These are phyloP conservation scores for Distichodus sexfasciatus DNA, from an alignment of 2,797 vertebrate species.

Conservation along the genomic window DNA sequence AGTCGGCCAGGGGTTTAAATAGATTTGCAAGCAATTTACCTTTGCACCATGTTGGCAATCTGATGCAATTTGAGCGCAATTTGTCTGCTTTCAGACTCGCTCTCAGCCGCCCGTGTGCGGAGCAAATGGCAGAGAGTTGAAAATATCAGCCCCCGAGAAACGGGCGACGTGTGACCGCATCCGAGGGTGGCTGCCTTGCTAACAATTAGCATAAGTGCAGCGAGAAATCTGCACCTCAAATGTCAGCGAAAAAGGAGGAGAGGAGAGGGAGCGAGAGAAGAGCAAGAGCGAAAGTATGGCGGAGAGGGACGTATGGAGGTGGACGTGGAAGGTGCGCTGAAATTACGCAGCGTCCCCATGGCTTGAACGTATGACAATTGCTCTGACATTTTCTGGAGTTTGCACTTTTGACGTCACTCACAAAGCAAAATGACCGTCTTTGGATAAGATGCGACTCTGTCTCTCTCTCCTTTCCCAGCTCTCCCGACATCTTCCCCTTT, in stretches of 20 bases:
- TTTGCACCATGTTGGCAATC: slow-evolving; percentile 99
- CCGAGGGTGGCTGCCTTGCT: slow-evolving; percentile 18
- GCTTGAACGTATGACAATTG: slow-evolving; percentile 51
- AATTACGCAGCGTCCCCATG: slow-evolving; percentile 50
- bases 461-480: no score
- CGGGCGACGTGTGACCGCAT: slow-evolving; percentile 32
- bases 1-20: slow-evolving; percentile 93
- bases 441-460: no score
- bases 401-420: slow-evolving; percentile 43
- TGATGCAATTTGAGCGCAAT: slow-evolving; percentile 99
- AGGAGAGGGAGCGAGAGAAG: slow-evolving; percentile 5
- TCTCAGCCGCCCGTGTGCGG: slow-evolving; percentile 28
- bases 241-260: slow-evolving; percentile 45
- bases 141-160: slow-evolving; percentile 46
- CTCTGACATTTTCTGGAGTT: slow-evolving; percentile 54
- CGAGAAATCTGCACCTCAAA: slow-evolving; percentile 45
- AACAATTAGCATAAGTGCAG: slow-evolving; percentile 50
- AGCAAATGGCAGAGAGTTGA: slow-evolving; percentile 47
- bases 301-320: slow-evolving; percentile 12
- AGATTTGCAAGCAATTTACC: slow-evolving; percentile 99
- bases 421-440: slow-evolving; percentile 43
- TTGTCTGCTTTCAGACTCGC: slow-evolving; percentile 67
- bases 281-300: not conserved
- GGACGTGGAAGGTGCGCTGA: slow-evolving; percentile 30
- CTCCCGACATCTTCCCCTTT: no score